phyloP scores from a whole-genome alignment of 2,888 invertebrate species.

The Hydraecia micacea region DNA sequence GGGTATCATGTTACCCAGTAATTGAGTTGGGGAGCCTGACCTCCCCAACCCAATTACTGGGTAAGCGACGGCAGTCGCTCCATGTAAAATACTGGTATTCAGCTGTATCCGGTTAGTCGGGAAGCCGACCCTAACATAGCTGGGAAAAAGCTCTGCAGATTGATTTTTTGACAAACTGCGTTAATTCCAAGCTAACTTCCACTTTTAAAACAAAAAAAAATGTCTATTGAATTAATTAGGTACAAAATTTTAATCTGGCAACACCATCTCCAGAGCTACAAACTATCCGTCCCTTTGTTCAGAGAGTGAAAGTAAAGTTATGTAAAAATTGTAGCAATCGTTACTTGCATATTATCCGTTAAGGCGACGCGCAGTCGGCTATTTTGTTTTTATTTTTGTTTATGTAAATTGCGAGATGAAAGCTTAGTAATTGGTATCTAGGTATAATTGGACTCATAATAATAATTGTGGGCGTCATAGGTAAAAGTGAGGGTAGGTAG shows the following conservation, averaged over 20 bases:
- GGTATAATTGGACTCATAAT: slow-evolving; percentile 12
- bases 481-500: background rate
- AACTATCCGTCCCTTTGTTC: slow-evolving; percentile 47
- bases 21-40: too few relatives aligned
- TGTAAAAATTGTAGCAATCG: slow-evolving; percentile 63
- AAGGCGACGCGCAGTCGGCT: slow-evolving; percentile 32
- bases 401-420: slow-evolving; percentile 33
- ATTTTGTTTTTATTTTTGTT: slow-evolving; percentile 40
- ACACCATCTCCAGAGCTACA: slow-evolving; percentile 34
- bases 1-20: too few relatives aligned
- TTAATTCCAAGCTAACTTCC: background rate
- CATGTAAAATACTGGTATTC: too few relatives aligned
- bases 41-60: too few relatives aligned
- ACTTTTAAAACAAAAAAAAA: slow-evolving; percentile 16
- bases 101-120: too few relatives aligned
- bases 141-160: background rate
- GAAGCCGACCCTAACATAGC: background rate
- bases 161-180: background rate
- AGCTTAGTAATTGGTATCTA: slow-evolving; percentile 7
- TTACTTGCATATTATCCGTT: slow-evolving; percentile 41
- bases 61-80: too few relatives aligned
- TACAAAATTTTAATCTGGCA: slow-evolving; percentile 32
- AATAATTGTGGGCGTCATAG: background rate
- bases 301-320: slow-evolving; percentile 63
- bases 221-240: slow-evolving; percentile 30